Percentiles rank a stretch among this genome's conserved stretches.
phyloP scores from a whole-genome alignment of 2,888 invertebrate genomes.

The Calameuta pallipes region DNA sequence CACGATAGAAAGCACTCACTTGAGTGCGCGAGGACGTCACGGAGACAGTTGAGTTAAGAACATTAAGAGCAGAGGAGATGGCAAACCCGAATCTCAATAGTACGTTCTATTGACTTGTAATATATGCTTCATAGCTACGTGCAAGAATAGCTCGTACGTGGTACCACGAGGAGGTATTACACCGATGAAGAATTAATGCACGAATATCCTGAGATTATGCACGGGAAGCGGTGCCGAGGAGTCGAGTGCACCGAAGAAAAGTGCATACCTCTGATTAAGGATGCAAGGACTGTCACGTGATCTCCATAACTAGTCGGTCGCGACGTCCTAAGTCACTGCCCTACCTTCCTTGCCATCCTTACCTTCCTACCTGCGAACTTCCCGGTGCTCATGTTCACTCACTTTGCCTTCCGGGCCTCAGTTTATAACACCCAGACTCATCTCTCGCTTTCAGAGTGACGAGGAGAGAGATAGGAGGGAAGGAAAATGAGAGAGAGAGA shows the following conservation, averaged over 20 bases:
- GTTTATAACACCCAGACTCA: conserved; percentile 18
- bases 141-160: background rate
- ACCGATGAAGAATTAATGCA: background rate
- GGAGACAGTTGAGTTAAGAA: background rate
- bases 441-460: background rate
- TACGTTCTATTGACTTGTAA: background rate
- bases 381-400: conserved; percentile 15
- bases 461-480: background rate
- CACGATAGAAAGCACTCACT: background rate
- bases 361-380: conserved; percentile 16
- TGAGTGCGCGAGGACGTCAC: background rate
- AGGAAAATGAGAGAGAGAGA: background rate
- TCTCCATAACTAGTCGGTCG: conserved; percentile 41
- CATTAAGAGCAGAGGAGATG: background rate
- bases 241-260: conserved; percentile 19
- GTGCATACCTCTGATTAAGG: conserved; percentile 31
- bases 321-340: conserved; percentile 36
- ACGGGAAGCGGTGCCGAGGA: background rate
- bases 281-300: conserved; percentile 39
- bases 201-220: background rate
- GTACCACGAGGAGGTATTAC: background rate
- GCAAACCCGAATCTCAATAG: background rate
- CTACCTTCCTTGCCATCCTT: background rate
- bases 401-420: conserved; percentile 27
- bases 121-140: background rate